These are phyloP conservation scores for Metacarcinus magister DNA, from an alignment of 2,888 invertebrate species.

Conservation along the genomic window DNA sequence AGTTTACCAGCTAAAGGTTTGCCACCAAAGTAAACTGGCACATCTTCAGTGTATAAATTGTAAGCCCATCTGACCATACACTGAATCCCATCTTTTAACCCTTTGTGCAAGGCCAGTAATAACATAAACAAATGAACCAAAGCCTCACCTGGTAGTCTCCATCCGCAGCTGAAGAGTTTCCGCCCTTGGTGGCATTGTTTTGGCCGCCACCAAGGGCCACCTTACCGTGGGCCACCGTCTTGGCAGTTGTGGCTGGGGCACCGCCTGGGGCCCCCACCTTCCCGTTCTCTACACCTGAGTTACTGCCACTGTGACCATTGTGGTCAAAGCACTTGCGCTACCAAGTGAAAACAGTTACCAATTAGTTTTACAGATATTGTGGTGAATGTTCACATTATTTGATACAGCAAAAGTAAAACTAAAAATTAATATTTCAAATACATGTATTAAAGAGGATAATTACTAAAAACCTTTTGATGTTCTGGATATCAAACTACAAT, in stretches of 20 bases:
- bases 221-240: slow-evolving; percentile 93
- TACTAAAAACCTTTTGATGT: neutral
- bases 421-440: neutral
- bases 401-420: neutral
- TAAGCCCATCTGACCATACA: neutral
- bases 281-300: slow-evolving; percentile 86
- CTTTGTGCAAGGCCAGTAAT: neutral
- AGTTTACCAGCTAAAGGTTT: neutral
- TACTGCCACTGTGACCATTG: slow-evolving; percentile 84
- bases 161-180: slow-evolving; percentile 91
- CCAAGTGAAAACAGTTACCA: neutral
- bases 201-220: slow-evolving; percentile 86
- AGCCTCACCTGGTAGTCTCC: slow-evolving; percentile 91
- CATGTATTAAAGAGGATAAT: neutral
- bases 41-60: neutral
- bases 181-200: slow-evolving; percentile 81
- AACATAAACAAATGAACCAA: neutral
- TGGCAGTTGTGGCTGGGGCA: slow-evolving; percentile 85
- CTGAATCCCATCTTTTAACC: neutral
- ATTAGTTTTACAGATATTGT: neutral
- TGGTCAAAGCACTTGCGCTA: slow-evolving; percentile 83
- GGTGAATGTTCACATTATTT: neutral
- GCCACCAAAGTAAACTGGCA: neutral
- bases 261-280: slow-evolving; percentile 85
- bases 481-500: neutral